A percentile compares a stretch with the other conserved stretches of the same genome.
Evolutionary conservation across 2,888 invertebrate species (phyloP).

Genomic region (Molanna angustata): DNA sequence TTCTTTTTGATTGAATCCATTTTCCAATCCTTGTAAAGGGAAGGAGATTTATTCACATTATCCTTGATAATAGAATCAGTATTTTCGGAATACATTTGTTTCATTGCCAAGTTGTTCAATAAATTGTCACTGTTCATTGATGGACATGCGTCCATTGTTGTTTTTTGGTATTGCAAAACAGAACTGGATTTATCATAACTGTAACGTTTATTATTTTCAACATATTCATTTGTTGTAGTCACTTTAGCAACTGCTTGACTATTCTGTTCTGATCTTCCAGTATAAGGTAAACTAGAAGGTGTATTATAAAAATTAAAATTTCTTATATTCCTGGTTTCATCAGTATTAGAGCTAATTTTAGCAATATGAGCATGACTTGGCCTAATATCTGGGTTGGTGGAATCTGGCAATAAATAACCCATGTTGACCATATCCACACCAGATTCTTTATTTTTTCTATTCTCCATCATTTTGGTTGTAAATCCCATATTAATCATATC

Average conservation of each 20-base stretch:
- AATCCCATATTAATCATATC: constrained; percentile 42
- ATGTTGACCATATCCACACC: constrained; percentile 52
- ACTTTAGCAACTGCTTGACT: constrained; percentile 11
- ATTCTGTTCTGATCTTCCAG: constrained; percentile 26
- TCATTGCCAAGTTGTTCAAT: neutral
- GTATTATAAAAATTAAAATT: constrained; percentile 30
- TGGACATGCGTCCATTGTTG: constrained; percentile 11
- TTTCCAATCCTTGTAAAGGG: constrained; percentile 25
- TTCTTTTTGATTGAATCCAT: constrained; percentile 18
- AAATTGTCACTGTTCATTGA: neutral
- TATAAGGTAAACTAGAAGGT: constrained; percentile 33
- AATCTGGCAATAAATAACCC: constrained; percentile 50
- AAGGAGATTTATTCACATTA: neutral
- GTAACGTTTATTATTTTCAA: constrained; percentile 19
- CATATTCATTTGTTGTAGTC: constrained; percentile 6
- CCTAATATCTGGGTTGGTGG: constrained; percentile 19
- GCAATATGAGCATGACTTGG: constrained; percentile 7
- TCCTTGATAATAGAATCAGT: constrained; percentile 4
- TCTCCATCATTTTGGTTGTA: constrained; percentile 23
- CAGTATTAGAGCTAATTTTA: constrained; percentile 28
- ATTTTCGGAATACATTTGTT: constrained; percentile 4
- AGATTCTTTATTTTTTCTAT: constrained; percentile 32
- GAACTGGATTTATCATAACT: constrained; percentile 15
- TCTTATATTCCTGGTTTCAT: constrained; percentile 34
- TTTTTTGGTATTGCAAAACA: constrained; percentile 17